Percentiles rank a stretch among this genome's conserved stretches.
These are phyloP conservation scores for Luperina nickerlii DNA, from an alignment of 2,888 invertebrate species.

Conservation along the genomic window DNA sequence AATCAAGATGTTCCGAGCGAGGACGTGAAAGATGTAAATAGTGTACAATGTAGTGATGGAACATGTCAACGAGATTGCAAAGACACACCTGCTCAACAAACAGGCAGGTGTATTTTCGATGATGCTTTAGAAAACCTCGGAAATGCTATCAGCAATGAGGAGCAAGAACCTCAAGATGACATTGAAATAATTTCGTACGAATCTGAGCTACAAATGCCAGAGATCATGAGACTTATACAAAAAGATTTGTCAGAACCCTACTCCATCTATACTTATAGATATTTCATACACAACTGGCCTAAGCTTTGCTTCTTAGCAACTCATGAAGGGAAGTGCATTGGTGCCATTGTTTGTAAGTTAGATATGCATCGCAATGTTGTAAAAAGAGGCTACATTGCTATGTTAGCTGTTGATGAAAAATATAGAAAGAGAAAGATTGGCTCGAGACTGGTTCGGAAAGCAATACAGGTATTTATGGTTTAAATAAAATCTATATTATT, in stretches of 20 bases:
- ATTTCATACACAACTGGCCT: slow-evolving; percentile 99
- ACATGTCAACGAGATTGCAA: slow-evolving; percentile 69
- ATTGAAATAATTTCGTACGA: slow-evolving; percentile 92
- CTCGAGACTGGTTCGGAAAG: slow-evolving; percentile 94
- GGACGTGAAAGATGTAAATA: slow-evolving; percentile 81
- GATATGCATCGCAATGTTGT: slow-evolving; percentile 97
- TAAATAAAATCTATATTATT: slow-evolving; percentile 3
- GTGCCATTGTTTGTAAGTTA: slow-evolving; percentile 99
- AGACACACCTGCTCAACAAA: slow-evolving; percentile 68
- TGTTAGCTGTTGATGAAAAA: slow-evolving; percentile 99
- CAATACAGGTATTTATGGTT: slow-evolving; percentile 91
- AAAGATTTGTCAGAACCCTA: slow-evolving; percentile 99
- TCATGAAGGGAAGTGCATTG: slow-evolving; percentile 96
- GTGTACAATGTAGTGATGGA: slow-evolving; percentile 83
- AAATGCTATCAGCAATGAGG: slow-evolving; percentile 72
- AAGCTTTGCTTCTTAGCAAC: slow-evolving; percentile 99
- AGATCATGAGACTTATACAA: slow-evolving; percentile 99
- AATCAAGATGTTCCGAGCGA: slow-evolving; percentile 75
- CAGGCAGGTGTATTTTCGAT: slow-evolving; percentile 72
- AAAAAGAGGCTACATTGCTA: slow-evolving; percentile 99
- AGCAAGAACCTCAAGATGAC: slow-evolving; percentile 77
- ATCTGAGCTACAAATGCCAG: slow-evolving; percentile 99
- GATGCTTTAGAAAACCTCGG: slow-evolving; percentile 75
- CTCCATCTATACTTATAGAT: slow-evolving; percentile 99
- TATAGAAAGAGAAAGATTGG: slow-evolving; percentile 98